A percentile compares a stretch with the other conserved stretches of the same genome.
phyloP scores from a whole-genome alignment of 2,888 invertebrate genomes.

The Dolichopus griseipennis region DNA sequence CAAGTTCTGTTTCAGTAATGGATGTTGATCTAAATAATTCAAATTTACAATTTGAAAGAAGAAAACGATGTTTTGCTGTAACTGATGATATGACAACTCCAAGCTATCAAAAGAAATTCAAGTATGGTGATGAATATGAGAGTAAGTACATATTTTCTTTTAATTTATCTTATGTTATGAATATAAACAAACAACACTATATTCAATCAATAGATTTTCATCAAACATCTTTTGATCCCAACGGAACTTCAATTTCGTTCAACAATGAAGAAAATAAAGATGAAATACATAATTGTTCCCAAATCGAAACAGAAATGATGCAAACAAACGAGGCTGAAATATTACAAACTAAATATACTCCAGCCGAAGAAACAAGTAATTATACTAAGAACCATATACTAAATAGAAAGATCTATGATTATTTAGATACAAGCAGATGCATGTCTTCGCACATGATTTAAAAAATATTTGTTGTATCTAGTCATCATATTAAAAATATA shows the following conservation, averaged over 20 bases:
- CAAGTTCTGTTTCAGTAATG: not conserved
- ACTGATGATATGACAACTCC: not conserved
- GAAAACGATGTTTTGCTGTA: not conserved
- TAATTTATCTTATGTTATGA: not conserved
- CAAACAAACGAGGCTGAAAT: not conserved
- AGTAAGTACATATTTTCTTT: not conserved
- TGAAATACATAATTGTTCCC: not conserved
- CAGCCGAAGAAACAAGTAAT: not conserved
- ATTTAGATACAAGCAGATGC: not conserved
- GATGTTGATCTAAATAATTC: not conserved
- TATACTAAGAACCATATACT: not conserved
- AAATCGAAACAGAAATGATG: not conserved
- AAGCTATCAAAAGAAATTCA: not conserved
- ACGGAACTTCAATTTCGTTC: not conserved
- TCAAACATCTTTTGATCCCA: not conserved
- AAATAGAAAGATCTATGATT: not conserved
- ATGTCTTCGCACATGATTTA: not conserved
- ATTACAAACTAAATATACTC: not conserved
- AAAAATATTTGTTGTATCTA: not conserved
- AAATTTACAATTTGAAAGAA: not conserved
- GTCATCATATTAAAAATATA: too few species aligned
- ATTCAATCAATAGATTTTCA: not conserved
- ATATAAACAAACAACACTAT: not conserved
- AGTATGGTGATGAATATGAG: not conserved
- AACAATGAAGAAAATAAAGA: not conserved